phyloP scores from a whole-genome alignment of 2,797 vertebrate genomes.

The Sebastes vulpes region DNA sequence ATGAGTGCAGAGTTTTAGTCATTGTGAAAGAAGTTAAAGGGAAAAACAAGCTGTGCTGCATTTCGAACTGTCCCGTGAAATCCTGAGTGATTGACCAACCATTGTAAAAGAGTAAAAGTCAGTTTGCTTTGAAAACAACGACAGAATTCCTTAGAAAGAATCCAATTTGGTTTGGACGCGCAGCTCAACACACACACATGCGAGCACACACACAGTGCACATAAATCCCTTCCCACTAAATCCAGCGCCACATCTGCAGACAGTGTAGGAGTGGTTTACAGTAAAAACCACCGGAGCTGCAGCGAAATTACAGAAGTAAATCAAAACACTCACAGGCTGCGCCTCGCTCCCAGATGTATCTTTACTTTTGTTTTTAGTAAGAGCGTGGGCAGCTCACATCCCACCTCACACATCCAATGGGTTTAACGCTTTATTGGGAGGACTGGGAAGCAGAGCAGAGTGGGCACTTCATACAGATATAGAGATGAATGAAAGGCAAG shows the following conservation, averaged over 20 bases:
- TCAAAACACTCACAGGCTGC: slow-evolving; percentile 72
- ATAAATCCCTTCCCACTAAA: slow-evolving; percentile 40
- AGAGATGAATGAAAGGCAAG: slow-evolving; percentile 18
- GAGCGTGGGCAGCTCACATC: slow-evolving; percentile 63
- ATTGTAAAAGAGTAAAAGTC: neutral
- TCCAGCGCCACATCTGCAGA: slow-evolving; percentile 78
- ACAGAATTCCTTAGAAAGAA: slow-evolving; percentile 25
- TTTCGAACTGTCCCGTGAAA: neutral
- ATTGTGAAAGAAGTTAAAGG: neutral
- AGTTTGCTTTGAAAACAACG: slow-evolving; percentile 20
- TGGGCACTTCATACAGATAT: slow-evolving; percentile 43
- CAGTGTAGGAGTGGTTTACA: slow-evolving; percentile 80
- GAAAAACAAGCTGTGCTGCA: neutral
- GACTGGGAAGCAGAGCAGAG: slow-evolving; percentile 44
- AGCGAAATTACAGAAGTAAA: slow-evolving; percentile 80
- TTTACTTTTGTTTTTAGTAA: slow-evolving; percentile 75
- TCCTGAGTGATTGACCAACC: slow-evolving; percentile 1
- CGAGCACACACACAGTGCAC: slow-evolving; percentile 8
- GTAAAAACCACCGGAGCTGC: slow-evolving; percentile 74
- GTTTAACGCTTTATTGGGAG: slow-evolving; percentile 58
- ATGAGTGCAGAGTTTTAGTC: neutral
- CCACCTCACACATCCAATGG: slow-evolving; percentile 57
- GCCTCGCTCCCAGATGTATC: slow-evolving; percentile 71
- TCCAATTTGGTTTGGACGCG: slow-evolving; percentile 22
- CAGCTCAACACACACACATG: slow-evolving; percentile 6